Percentiles rank a stretch among this genome's conserved stretches.
Conservation (phyloP, 92 coral and sea anemone genomes). For the Meandrina meandrites region DNA sequence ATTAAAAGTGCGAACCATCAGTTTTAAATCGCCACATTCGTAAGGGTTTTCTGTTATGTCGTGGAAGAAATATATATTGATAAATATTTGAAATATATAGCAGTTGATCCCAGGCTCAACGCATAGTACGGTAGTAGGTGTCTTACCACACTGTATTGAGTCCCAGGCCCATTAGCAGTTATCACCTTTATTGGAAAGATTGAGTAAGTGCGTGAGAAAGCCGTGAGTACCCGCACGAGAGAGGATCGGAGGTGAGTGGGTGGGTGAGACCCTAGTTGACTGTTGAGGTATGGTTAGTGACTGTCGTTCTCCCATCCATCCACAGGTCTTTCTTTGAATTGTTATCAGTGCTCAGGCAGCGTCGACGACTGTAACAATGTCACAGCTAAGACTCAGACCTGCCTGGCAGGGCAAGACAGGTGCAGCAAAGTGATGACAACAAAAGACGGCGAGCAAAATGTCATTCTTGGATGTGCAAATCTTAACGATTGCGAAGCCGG, state of each 20-base stretch:
- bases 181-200: too few relatives aligned
- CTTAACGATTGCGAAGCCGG: neutral
- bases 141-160: too few relatives aligned
- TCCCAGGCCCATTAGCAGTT: too few relatives aligned
- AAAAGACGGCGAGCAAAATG: neutral
- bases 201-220: too few relatives aligned
- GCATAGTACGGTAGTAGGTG: too few relatives aligned
- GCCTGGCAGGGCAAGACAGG: neutral
- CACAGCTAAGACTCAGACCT: neutral
- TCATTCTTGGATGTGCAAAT: conserved; percentile 12
- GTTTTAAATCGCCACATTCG: too few relatives aligned
- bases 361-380: neutral
- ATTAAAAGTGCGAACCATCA: too few relatives aligned
- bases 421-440: neutral
- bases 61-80: neutral
- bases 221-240: neutral
- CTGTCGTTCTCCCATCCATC: neutral
- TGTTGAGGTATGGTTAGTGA: neutral
- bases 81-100: too few relatives aligned
- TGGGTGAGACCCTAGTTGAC: neutral
- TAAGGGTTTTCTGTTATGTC: neutral
- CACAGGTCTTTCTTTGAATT: neutral
- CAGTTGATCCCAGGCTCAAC: too few relatives aligned
- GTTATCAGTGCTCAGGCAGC: conserved; percentile 4
- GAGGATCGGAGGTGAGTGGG: neutral